Conservation (phyloP, 2,888 invertebrate species). For the Eumacrocentrus americanus region DNA sequence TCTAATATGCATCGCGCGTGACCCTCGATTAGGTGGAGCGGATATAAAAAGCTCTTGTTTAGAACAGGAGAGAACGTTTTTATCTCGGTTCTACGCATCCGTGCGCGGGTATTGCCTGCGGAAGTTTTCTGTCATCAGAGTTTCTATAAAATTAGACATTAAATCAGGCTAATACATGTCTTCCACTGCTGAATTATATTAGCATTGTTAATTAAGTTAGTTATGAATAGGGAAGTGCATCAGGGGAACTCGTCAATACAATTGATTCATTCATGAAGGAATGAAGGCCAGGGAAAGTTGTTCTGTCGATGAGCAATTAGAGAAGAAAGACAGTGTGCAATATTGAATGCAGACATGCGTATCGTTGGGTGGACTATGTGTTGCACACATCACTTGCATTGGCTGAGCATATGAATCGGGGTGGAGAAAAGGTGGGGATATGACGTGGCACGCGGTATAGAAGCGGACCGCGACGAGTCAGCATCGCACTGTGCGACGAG, state of each 20-base stretch:
- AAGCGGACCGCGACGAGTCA: conserved; percentile 26
- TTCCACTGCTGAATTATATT: too few species aligned
- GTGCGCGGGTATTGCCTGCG: conserved; percentile 7
- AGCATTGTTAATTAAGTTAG: background rate
- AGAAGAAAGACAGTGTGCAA: background rate
- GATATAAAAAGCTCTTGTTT: background rate
- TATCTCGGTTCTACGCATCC: conserved; percentile 14
- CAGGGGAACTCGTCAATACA: background rate
- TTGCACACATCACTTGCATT: conserved; percentile 17
- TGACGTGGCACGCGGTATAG: conserved; percentile 37
- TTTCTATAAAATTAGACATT: too few species aligned
- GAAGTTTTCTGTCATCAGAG: conserved; percentile 7
- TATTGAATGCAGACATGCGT: background rate
- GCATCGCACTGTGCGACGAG: conserved; percentile 16
- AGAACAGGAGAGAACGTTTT: background rate
- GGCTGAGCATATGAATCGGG: background rate
- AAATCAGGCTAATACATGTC: too few species aligned
- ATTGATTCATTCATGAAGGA: background rate
- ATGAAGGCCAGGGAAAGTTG: conserved; percentile 7
- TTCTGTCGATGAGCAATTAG: background rate
- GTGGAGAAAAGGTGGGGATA: conserved; percentile 32
- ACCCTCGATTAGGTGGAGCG: background rate
- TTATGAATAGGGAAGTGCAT: background rate
- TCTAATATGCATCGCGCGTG: background rate
- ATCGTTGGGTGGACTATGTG: conserved; percentile 10